Conservation (phyloP, 1,140 invertebrate genomes). For the Drosophila parvula region DNA sequence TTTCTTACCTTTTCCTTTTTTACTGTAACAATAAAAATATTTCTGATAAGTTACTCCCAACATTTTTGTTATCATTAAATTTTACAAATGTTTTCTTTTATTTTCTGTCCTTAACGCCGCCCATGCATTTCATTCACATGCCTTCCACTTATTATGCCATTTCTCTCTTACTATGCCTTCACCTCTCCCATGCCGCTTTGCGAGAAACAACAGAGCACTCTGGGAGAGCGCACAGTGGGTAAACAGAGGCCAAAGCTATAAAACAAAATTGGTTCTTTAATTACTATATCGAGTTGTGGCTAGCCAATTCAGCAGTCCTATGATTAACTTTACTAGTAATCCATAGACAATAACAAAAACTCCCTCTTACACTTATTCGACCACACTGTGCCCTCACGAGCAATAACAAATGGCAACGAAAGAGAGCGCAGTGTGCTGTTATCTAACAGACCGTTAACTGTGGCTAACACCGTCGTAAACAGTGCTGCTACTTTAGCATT, state of each 20-base stretch:
- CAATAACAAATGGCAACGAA: background rate
- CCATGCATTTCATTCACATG: conserved; percentile 39
- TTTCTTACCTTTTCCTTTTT: background rate
- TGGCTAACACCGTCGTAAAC: background rate
- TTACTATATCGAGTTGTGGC: background rate
- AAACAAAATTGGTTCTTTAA: background rate
- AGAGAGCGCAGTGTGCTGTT: conserved; percentile 2
- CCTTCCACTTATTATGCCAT: conserved; percentile 1
- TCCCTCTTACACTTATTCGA: background rate
- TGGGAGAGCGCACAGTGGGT: background rate
- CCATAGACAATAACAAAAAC: background rate
- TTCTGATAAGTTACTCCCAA: no score
- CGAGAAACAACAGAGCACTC: background rate
- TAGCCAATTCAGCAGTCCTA: background rate
- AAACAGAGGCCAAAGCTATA: background rate
- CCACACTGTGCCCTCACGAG: background rate
- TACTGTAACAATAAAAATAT: background rate
- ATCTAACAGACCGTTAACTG: conserved; percentile 13
- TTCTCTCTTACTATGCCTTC: conserved; percentile 8
- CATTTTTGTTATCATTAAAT: background rate
- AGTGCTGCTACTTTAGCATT: background rate
- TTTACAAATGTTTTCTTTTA: background rate
- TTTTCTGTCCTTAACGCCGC: background rate
- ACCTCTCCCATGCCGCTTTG: no score
- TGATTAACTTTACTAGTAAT: background rate